These are phyloP conservation scores for Trachemys scripta DNA, from an alignment of 2,113 vertebrate genomes.

Conservation along the genomic window DNA sequence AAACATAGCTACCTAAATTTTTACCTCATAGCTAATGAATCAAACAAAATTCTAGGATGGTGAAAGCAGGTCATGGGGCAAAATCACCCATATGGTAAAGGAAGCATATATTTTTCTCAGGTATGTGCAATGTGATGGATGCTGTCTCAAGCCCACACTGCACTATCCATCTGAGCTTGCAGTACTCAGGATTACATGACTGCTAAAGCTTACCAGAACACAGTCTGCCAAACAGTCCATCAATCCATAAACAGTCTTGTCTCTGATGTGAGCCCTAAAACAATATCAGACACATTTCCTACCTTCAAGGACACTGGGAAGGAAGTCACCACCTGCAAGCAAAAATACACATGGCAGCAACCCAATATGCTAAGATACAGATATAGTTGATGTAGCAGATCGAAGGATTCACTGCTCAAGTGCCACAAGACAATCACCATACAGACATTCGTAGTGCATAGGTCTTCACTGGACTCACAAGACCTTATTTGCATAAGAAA, in stretches of 20 bases:
- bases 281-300: rapidly evolving
- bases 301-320: neutral
- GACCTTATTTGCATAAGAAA: neutral
- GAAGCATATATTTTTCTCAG: neutral
- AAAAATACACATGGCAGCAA: neutral
- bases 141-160: neutral
- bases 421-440: neutral
- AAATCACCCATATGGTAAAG: neutral
- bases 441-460: neutral
- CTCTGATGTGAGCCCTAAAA: neutral
- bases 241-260: neutral
- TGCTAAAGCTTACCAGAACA: neutral
- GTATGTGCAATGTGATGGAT: neutral
- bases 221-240: neutral
- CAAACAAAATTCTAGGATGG: neutral
- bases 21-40: constrained; percentile 12
- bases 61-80: neutral
- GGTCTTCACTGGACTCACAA: neutral
- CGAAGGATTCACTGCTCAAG: neutral
- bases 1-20: neutral
- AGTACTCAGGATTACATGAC: neutral
- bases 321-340: neutral
- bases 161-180: neutral
- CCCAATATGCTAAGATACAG: neutral
- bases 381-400: neutral